Evolutionary conservation across 2,113 vertebrate species (phyloP).

Genomic region (Eudorcas thomsonii): DNA sequence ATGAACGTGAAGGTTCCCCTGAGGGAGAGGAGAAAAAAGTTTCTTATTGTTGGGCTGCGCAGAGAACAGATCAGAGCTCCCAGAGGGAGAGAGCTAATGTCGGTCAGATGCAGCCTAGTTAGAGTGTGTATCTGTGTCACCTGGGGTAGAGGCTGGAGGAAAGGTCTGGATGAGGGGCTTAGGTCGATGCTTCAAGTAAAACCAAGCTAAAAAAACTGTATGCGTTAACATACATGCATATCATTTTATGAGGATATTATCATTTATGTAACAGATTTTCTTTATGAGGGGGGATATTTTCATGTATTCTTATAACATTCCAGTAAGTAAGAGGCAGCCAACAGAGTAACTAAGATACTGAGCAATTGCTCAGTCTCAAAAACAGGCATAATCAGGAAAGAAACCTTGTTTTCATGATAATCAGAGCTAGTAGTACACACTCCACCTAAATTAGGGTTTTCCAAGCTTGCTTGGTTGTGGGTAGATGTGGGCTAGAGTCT

Average conservation of each 20-base stretch:
- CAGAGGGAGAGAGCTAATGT: slow-evolving; percentile 58
- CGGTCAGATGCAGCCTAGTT: slow-evolving; percentile 46
- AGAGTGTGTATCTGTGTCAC: slow-evolving; percentile 21
- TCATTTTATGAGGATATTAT: neutral
- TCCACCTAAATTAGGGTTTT: neutral
- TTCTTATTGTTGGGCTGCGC: slow-evolving; percentile 69
- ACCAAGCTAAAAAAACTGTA: neutral
- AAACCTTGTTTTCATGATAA: neutral
- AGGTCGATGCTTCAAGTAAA: neutral
- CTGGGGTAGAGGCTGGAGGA: neutral
- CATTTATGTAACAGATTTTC: slow-evolving; percentile 17
- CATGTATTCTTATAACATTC: neutral
- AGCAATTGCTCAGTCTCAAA: neutral
- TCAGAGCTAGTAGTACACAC: neutral
- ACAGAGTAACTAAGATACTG: neutral
- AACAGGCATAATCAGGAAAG: neutral
- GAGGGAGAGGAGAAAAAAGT: slow-evolving; percentile 71
- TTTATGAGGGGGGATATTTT: neutral
- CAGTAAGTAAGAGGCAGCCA: neutral
- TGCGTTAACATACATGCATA: neutral
- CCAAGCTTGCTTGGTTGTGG: neutral
- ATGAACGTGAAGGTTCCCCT: slow-evolving; percentile 63
- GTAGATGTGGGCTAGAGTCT: neutral
- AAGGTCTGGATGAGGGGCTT: neutral
- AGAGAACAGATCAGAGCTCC: slow-evolving; percentile 54